These are phyloP conservation scores for Rhynchophorus ferrugineus DNA, from an alignment of 1,140 invertebrate genomes.

Conservation along the genomic window DNA sequence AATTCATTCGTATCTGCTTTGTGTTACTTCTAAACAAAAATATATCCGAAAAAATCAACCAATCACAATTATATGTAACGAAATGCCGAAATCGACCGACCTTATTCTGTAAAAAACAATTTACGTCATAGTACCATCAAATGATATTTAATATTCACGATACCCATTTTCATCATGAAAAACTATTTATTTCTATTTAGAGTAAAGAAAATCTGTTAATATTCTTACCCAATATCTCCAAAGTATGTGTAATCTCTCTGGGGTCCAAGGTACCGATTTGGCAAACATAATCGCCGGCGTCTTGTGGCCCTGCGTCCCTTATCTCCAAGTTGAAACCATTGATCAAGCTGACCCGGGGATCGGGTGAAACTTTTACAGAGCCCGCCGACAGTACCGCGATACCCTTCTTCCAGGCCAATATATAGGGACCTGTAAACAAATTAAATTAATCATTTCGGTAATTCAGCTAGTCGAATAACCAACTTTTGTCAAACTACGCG, in stretches of 20 bases:
- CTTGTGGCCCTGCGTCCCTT: conserved; percentile 46
- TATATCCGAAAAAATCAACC: too few species aligned
- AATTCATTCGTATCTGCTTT: too few species aligned
- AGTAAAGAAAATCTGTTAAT: too few species aligned
- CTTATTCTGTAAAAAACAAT: background rate
- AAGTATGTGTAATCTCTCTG: conserved; percentile 50
- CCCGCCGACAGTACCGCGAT: conserved; percentile 52
- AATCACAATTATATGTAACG: background rate
- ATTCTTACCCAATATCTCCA: conserved; percentile 54
- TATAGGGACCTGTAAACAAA: conserved; percentile 42
- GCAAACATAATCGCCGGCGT: conserved; percentile 54
- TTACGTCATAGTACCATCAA: background rate
- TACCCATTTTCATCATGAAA: background rate
- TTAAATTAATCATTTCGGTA: conserved; percentile 1
- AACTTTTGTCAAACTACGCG: too few species aligned
- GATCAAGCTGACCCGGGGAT: conserved; percentile 46
- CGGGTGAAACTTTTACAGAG: conserved; percentile 50
- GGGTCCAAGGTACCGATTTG: conserved; percentile 52
- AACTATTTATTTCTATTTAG: too few species aligned
- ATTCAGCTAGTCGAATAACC: too few species aligned
- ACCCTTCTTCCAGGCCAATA: conserved; percentile 51
- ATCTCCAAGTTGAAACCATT: conserved; percentile 51
- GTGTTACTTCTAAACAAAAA: too few species aligned
- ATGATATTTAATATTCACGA: background rate
- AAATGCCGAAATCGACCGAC: too few species aligned